Evolutionary conservation across 2,888 invertebrate genomes (phyloP), one percentile per base, ranked within the genome.

Genomic region (Amphipyra tragopoginis): DNA sequence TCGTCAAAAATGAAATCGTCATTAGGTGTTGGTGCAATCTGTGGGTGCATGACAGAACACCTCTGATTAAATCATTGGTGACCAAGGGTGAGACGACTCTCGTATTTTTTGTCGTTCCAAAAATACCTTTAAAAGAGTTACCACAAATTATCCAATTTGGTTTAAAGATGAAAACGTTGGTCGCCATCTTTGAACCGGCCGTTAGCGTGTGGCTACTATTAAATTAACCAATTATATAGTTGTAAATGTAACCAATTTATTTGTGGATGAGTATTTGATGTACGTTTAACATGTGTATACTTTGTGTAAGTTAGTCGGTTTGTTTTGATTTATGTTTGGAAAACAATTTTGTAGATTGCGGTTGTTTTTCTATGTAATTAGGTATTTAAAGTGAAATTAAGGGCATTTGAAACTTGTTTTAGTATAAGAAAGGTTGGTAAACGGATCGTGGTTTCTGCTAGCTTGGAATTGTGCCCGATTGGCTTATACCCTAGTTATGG

Each of bases 91-190:
- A 4, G 29, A 29, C 29, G 5, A 7, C 29, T 4, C 29, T 29
- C 0, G 1, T 51, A 11, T 39, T 48, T 11, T n/a, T 15, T 1
- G 52, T 34, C 39, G 36, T 42, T 48, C 40, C 40, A 52, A 50
- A 55, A 65, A 70, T 56, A 56, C 45, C 11, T 10, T 21, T 0
- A 8, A 52, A 65, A 55, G 15, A 50, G 47, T 54, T 55, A 52
- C 48, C 42, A 69, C 56, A 62, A 64, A 67, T 75, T 48, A 67
- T 58, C 53, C 45, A 62, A 67, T 72, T 74, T 64, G 7, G 39
- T 40, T 36, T 50, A 52, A 55, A 61, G 55, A 64, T 57, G 39
- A 45, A 60, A 60, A 44, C 39, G 50, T 40, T 29, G 4, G 39
- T 6, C 26, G 49, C 49, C 50, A 60, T 62, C 47, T 62, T 65